These are phyloP conservation scores for Busseola fusca DNA, from an alignment of 2,888 invertebrate genomes.

Conservation along the genomic window DNA sequence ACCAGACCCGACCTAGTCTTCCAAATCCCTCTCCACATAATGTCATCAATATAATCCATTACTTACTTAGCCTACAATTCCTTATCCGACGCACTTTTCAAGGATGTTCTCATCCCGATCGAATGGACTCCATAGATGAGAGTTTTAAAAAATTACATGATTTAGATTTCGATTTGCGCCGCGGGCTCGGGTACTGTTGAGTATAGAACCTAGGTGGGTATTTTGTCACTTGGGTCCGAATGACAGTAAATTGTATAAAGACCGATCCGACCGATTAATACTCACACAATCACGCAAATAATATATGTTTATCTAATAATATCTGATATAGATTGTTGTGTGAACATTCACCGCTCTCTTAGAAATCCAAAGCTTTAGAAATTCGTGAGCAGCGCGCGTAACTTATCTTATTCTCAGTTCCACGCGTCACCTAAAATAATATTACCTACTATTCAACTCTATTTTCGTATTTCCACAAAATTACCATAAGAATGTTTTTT, in stretches of 20 bases:
- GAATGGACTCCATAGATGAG: slow-evolving; percentile 43
- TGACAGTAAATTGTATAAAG: not conserved
- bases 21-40: slow-evolving; percentile 32
- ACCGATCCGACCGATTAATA: too few species aligned
- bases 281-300: too few species aligned
- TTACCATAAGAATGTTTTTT: not conserved
- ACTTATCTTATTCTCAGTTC: not conserved
- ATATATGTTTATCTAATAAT: too few species aligned
- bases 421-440: not conserved
- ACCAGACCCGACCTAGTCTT: slow-evolving; percentile 8
- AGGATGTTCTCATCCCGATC: slow-evolving; percentile 28
- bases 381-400: not conserved
- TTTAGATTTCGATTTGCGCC: slow-evolving; percentile 56
- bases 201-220: not conserved
- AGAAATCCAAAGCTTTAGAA: not conserved
- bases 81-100: slow-evolving; percentile 35
- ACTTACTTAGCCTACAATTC: slow-evolving; percentile 36
- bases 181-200: slow-evolving; percentile 4
- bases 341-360: not conserved
- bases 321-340: too few species aligned
- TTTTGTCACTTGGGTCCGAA: slow-evolving; percentile 24
- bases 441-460: not conserved
- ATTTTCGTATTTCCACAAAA: not conserved
- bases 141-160: slow-evolving; percentile 59
- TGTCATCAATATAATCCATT: slow-evolving; percentile 54